Percentiles rank a stretch among this genome's conserved stretches.
These are phyloP conservation scores for Leptodirus hochenwartii DNA, from an alignment of 2,888 invertebrate genomes.

Conservation along the genomic window DNA sequence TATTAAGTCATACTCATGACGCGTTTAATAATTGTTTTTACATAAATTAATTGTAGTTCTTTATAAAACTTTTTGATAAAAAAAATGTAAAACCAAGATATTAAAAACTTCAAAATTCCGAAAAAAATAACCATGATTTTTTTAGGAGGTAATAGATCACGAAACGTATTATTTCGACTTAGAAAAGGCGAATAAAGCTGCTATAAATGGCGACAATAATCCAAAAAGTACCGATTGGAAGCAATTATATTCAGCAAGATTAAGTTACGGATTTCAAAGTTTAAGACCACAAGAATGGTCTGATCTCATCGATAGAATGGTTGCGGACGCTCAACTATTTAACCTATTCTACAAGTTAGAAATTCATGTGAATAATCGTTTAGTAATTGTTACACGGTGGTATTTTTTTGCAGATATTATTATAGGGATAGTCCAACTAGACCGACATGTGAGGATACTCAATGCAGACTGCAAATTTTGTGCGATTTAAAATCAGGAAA, in stretches of 20 bases:
- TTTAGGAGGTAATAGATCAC: conserved; percentile 77
- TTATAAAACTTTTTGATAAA: too few relatives aligned
- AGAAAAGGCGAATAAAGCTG: conserved; percentile 73
- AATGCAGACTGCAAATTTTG: conserved; percentile 65
- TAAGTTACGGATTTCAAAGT: conserved; percentile 66
- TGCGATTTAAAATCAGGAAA: conserved; percentile 75
- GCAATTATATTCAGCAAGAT: conserved; percentile 65
- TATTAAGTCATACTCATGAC: too few relatives aligned
- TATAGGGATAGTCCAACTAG: conserved; percentile 75
- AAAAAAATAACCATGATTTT: too few relatives aligned
- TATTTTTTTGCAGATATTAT: conserved; percentile 44
- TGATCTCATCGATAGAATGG: conserved; percentile 68
- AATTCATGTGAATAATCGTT: not conserved
- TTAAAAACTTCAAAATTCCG: not conserved
- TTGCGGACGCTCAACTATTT: conserved; percentile 65
- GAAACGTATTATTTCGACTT: conserved; percentile 92
- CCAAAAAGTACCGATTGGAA: conserved; percentile 70
- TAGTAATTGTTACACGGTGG: conserved; percentile 2
- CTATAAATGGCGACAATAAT: too few relatives aligned
- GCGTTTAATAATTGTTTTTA: too few relatives aligned
- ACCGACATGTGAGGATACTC: conserved; percentile 51
- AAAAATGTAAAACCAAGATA: too few relatives aligned
- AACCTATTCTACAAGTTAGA: conserved; percentile 71
- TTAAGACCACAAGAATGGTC: conserved; percentile 82
- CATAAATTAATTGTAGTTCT: too few relatives aligned